Evolutionary conservation across 2,888 invertebrate species (phyloP).

Genomic region (Dicranocentrus wangi): DNA sequence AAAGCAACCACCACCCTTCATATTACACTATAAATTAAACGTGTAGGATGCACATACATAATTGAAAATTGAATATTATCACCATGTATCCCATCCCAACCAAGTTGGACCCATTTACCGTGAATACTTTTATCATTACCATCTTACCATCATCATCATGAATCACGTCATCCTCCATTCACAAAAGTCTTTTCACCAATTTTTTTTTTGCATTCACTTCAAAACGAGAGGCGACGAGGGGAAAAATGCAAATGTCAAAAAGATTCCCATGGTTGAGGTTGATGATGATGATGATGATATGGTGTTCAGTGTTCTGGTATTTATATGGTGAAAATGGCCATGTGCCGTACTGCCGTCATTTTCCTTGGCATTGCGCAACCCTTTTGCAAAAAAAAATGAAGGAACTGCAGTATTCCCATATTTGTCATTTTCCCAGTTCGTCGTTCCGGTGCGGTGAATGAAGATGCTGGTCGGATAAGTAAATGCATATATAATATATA

Average conservation of each 20-base stretch:
- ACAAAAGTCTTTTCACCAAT: not conserved
- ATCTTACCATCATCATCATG: not conserved
- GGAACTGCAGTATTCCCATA: not conserved
- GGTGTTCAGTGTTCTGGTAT: too few relatives aligned
- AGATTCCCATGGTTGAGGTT: not conserved
- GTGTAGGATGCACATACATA: conserved; percentile 22
- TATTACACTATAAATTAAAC: conserved; percentile 7
- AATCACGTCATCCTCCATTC: not conserved
- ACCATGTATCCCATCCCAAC: too few relatives aligned
- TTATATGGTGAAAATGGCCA: too few relatives aligned
- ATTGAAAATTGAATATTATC: conserved; percentile 16
- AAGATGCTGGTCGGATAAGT: not conserved
- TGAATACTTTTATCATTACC: not conserved
- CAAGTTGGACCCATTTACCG: too few relatives aligned
- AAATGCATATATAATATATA: not conserved
- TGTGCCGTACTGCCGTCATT: not conserved
- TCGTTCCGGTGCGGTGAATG: not conserved
- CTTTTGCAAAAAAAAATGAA: not conserved
- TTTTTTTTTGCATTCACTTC: too few relatives aligned
- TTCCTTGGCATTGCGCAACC: not conserved
- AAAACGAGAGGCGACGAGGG: too few relatives aligned
- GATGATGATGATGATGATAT: not conserved
- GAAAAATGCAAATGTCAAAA: not conserved
- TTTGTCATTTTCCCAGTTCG: not conserved
- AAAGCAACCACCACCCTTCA: not conserved